phyloP scores from a whole-genome alignment of 2,888 invertebrate genomes.

The Lasioglossum zephyrum region DNA sequence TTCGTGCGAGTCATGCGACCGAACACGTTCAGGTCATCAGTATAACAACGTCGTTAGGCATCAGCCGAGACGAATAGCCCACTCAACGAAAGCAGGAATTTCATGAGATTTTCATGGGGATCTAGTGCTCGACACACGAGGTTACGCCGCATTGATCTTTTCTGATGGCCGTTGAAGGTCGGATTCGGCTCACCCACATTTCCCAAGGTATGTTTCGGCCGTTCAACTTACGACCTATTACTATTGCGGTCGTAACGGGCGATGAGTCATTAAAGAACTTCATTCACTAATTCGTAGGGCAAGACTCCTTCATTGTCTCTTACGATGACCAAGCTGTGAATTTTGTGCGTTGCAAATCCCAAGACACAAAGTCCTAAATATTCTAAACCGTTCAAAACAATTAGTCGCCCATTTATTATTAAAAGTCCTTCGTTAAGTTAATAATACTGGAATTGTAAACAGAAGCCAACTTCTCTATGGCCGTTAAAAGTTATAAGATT shows the following conservation, averaged over 20 bases:
- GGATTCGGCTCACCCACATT: slow-evolving; percentile 34
- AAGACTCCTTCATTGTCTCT: neutral
- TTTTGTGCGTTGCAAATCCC: neutral
- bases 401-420: neutral
- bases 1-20: neutral
- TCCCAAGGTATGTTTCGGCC: slow-evolving; percentile 49
- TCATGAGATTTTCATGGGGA: slow-evolving; percentile 42
- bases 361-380: neutral
- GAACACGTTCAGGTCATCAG: neutral
- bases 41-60: neutral
- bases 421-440: neutral
- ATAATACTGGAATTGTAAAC: too few relatives aligned
- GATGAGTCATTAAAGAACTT: slow-evolving; percentile 49
- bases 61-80: slow-evolving; percentile 14
- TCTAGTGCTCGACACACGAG: slow-evolving; percentile 20
- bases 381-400: neutral
- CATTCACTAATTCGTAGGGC: slow-evolving; percentile 37
- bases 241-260: slow-evolving; percentile 51
- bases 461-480: too few relatives aligned
- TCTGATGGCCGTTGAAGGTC: slow-evolving; percentile 40
- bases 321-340: slow-evolving; percentile 3
- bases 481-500: too few relatives aligned
- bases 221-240: slow-evolving; percentile 54
- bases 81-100: slow-evolving; percentile 25
- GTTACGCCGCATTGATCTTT: slow-evolving; percentile 37